Evolutionary conservation across 2,113 vertebrate genomes (phyloP).

Genomic region (Oryzias melastigma): DNA sequence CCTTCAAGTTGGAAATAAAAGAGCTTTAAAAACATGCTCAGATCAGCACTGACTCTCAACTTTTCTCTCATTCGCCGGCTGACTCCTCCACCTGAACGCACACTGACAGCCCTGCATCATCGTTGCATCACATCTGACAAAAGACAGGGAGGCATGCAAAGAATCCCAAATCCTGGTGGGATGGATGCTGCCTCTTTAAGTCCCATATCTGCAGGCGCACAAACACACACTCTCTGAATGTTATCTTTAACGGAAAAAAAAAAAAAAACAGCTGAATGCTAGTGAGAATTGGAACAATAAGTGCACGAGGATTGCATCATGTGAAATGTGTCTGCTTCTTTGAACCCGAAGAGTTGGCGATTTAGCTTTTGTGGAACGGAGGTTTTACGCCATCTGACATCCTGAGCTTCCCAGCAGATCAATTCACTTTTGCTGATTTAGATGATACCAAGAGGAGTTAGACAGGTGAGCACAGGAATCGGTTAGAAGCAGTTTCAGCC

Average conservation of each 20-base stretch:
- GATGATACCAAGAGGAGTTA: conserved; percentile 42
- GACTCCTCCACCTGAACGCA: conserved; percentile 38
- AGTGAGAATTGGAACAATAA: conserved; percentile 60
- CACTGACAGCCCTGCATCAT: conserved; percentile 58
- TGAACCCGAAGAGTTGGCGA: conserved; percentile 54
- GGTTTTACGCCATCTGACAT: conserved; percentile 64
- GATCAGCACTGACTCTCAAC: conserved; percentile 46
- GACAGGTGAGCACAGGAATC: conserved; percentile 46
- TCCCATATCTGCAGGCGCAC: conserved; percentile 39
- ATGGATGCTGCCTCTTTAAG: conserved; percentile 53
- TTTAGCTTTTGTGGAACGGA: conserved; percentile 64
- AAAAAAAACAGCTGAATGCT: conserved; percentile 50
- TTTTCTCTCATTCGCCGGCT: conserved; percentile 41
- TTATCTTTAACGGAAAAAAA: conserved; percentile 44
- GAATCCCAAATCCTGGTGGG: conserved; percentile 60
- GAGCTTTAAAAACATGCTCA: conserved; percentile 52
- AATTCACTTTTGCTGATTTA: conserved; percentile 60
- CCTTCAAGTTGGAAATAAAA: conserved; percentile 60
- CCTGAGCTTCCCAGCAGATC: conserved; percentile 47
- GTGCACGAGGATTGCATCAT: conserved; percentile 66
- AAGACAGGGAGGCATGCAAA: conserved; percentile 66
- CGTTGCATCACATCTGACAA: conserved; percentile 71
- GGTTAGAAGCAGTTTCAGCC: conserved; percentile 20
- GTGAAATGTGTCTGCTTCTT: conserved; percentile 62
- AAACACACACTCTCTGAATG: conserved; percentile 36